Evolutionary conservation across 2,113 vertebrate genomes (phyloP).

Genomic region (Hippolais icterina): DNA sequence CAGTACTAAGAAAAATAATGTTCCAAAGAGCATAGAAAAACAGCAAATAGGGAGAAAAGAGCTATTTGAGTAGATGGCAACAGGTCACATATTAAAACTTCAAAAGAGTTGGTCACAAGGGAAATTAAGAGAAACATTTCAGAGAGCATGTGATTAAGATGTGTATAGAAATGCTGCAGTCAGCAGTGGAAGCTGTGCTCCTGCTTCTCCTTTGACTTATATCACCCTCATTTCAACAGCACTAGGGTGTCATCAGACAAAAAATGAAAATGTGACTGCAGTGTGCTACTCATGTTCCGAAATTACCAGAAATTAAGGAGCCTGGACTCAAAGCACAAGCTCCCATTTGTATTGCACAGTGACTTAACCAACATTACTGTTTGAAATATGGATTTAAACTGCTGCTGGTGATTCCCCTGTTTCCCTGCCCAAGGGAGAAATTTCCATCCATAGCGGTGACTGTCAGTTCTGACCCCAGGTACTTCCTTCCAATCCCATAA

Average conservation of each 20-base stretch:
- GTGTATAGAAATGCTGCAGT: constrained; percentile 1
- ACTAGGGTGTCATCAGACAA: background rate
- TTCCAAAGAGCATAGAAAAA: background rate
- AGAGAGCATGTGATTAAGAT: constrained; percentile 30
- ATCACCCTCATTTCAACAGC: background rate
- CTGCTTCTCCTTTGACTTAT: constrained; percentile 10
- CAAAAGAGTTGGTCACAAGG: background rate
- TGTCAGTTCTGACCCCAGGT: background rate
- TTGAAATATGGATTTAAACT: background rate
- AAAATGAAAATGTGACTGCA: background rate
- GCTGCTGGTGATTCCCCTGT: background rate
- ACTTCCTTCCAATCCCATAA: background rate
- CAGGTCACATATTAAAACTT: constrained; percentile 29
- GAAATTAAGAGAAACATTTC: constrained; percentile 27
- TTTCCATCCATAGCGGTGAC: background rate
- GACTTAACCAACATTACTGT: background rate
- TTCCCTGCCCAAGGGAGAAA: background rate
- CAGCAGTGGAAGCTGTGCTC: background rate
- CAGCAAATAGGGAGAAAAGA: constrained; percentile 15
- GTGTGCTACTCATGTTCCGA: background rate
- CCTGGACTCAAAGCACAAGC: background rate
- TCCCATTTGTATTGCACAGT: background rate
- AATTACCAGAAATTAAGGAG: background rate
- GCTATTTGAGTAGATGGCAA: background rate
- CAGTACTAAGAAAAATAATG: background rate